These are phyloP conservation scores for Genyomyrus donnyi DNA, from an alignment of 2,113 vertebrate species.

Conservation along the genomic window DNA sequence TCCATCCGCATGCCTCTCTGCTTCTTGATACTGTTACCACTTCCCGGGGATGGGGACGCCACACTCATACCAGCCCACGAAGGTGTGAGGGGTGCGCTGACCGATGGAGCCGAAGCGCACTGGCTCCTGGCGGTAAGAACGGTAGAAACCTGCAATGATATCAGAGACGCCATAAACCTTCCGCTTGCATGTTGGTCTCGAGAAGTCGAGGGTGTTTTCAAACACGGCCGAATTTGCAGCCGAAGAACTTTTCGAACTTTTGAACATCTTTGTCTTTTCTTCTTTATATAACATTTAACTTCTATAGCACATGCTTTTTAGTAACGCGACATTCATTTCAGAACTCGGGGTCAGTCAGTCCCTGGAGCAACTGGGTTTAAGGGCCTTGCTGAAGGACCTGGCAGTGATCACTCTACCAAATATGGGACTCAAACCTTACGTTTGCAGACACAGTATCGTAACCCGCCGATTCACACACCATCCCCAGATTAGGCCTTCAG, in stretches of 20 bases:
- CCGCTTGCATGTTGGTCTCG: neutral
- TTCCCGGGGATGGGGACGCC: slow-evolving; percentile 93
- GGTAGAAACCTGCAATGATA: slow-evolving; percentile 73
- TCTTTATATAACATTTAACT: neutral
- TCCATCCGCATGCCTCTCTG: slow-evolving; percentile 29
- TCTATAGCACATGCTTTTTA: neutral
- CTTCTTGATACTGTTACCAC: slow-evolving; percentile 67
- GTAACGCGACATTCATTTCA: neutral
- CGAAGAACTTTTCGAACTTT: neutral
- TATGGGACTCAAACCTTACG: neutral
- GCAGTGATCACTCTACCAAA: neutral
- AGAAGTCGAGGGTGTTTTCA: neutral
- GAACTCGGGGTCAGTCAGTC: neutral
- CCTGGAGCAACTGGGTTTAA: too few species aligned
- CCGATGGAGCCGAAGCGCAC: slow-evolving; percentile 85
- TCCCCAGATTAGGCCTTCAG: neutral
- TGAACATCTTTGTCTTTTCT: neutral
- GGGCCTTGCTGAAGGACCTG: neutral
- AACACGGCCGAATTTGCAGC: neutral
- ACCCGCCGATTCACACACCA: neutral
- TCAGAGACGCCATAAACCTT: neutral
- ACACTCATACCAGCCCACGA: slow-evolving; percentile 96
- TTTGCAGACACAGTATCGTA: neutral
- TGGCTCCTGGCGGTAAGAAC: slow-evolving; percentile 88
- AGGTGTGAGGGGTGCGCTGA: slow-evolving; percentile 76